These are phyloP conservation scores for Anas bernieri DNA, from an alignment of 2,797 vertebrate genomes.

Conservation along the genomic window DNA sequence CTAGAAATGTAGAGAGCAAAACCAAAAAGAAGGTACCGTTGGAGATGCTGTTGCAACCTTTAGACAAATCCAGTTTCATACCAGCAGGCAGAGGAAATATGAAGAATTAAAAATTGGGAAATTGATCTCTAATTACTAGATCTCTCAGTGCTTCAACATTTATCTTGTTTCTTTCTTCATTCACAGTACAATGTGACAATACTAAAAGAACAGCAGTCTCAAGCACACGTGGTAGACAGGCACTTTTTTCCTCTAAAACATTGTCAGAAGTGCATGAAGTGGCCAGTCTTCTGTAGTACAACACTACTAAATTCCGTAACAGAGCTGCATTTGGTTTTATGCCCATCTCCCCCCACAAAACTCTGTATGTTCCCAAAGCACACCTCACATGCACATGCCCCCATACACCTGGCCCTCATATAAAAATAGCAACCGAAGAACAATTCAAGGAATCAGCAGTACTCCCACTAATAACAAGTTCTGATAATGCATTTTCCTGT, in stretches of 20 bases:
- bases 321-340: background rate
- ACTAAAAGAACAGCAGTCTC: background rate
- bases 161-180: background rate
- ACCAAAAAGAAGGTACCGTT: background rate
- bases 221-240: background rate
- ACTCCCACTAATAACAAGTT: background rate
- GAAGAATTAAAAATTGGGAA: background rate
- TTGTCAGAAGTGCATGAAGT: background rate
- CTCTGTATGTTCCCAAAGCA: background rate
- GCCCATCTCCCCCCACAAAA: fast-evolving
- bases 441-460: background rate
- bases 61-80: background rate
- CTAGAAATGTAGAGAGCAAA: background rate
- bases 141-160: background rate
- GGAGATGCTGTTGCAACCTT: background rate
- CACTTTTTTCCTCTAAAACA: background rate
- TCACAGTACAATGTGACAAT: background rate
- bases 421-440: background rate
- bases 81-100: background rate
- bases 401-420: background rate
- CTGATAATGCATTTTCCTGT: background rate
- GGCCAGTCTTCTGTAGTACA: background rate
- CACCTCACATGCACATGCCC: background rate
- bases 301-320: background rate
- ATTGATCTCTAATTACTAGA: background rate